Evolutionary conservation across 2,113 vertebrate genomes (phyloP), one percentile per base, ranked within the genome.

Genomic region (Ophiodon elongatus): DNA sequence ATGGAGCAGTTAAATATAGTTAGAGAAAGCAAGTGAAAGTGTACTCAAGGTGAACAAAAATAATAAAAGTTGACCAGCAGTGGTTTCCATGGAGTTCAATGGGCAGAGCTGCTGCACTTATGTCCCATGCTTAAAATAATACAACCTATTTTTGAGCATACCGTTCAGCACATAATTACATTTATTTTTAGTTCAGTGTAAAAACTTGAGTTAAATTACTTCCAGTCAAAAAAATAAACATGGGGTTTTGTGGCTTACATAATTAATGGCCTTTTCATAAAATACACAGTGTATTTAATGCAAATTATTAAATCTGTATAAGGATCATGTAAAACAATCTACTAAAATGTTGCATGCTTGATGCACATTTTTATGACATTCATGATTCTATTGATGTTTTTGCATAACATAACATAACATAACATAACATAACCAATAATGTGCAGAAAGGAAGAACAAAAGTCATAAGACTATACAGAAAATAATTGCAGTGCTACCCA

Each of bases 1-100:
- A 8, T 17, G 2, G 4, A 43, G 15, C 23, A 59, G 19, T 52
- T 68, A 43, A 35, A 33, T 33, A 57, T 31, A 73, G 37, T 39
- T 57, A 45, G 1, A 25, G 27, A 64, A 67, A 21, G 63, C 4
- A 73, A 45, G 43, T 45, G 14, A 45, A 73, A 64, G 25, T 70
- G 29, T n/a, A 13, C 62, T 79, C 3, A 72, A 73, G 60, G 37
- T 76, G 73, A 76, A 70, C 69, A 60, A 33, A 39, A 62, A 73
- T 47, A 52, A 81, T 41, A 66, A 66, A n/a, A 66, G 27, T n/a
- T 6, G 54, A 63, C 43, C n/a, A 8, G 45, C 27, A 45, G 45
- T 15, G 35, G 60, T 43, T 3, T 67, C 25, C 6, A 33, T 57
- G 74, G 79, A 82, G 78, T 68, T 47, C 39, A 76, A 60, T 65